Evolutionary conservation across 2,113 vertebrate genomes (phyloP), one percentile per base, ranked within the genome.

Genomic region (Dicentrarchus labrax): DNA sequence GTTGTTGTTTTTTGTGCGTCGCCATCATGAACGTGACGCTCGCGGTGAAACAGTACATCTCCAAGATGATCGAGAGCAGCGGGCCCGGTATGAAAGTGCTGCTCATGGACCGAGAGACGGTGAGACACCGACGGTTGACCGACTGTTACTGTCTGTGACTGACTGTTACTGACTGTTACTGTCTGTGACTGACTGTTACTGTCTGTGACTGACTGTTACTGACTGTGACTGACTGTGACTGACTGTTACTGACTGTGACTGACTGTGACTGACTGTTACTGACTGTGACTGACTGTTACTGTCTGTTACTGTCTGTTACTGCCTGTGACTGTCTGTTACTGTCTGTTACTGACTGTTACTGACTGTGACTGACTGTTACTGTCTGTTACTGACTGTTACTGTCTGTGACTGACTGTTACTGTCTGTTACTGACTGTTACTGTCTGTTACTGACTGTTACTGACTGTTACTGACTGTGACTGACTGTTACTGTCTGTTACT

Each of bases 21-120:
- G 86, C 36, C 84, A 86, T 68, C 88, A 99, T 99, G 98, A 98
- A 99, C 83, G 97, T 98, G 87, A 97, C 97, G 71, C 94, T 98
- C 38, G 98, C 98, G 0, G 97, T 99, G 56, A 98, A 98, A 88
- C 97, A 99, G 83, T 99, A 99, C 88, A 86, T 99, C 85, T 96
- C 97, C 66, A 98, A 96, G 87, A 99, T 99, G 98, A 98, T 99
- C 84, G 98, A 99, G 89, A 97, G 94, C 96, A 98, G 97, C 88
- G 98, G 98, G 1, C 95, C 98, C 0, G 98, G 98, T 4, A 99
- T 99, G 98, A 99, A 99, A 89, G 97, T 99, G 2, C 95, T 99
- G 80, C 95, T 99, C 60, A 99, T 99, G 98, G 98, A 99, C 89
- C 96, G 96, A 70, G 98, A 99, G 92, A 99, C 98, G 96, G 98